Conservation (phyloP, 2,888 invertebrate genomes). For the Enchytraeus crypticus region DNA sequence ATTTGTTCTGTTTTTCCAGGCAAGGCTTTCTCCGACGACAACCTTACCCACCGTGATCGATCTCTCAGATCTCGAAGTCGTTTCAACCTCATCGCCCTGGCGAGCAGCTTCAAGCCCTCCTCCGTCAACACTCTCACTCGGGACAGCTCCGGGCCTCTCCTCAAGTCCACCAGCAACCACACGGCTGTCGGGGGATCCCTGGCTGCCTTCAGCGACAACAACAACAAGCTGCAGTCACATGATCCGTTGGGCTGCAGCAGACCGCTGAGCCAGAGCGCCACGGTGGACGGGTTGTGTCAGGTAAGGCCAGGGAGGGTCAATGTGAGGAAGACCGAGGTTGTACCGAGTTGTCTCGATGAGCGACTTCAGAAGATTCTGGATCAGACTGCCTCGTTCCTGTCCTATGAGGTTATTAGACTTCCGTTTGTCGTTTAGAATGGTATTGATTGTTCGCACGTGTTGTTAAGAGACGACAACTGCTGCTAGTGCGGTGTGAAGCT, state of each 20-base stretch:
- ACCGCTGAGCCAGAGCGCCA: not conserved
- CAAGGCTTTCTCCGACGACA: constrained; percentile 1
- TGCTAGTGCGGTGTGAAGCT: too few relatives aligned
- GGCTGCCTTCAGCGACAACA: not conserved
- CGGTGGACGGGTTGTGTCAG: not conserved
- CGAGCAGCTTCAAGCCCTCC: not conserved
- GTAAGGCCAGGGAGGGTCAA: not conserved
- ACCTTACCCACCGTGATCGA: not conserved
- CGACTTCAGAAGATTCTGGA: constrained; percentile 17
- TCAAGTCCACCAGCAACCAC: not conserved
- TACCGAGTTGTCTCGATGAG: not conserved
- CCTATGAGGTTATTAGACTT: constrained; percentile 16
- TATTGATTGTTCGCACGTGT: too few relatives aligned
- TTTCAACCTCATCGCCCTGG: not conserved
- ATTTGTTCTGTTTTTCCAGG: too few relatives aligned
- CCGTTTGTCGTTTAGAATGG: too few relatives aligned
- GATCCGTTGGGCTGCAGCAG: not conserved
- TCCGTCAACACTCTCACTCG: not conserved
- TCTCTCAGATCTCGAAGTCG: not conserved
- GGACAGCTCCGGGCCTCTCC: not conserved
- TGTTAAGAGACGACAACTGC: too few relatives aligned
- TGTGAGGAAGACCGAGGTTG: not conserved
- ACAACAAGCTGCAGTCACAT: not conserved
- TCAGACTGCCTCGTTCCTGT: constrained; percentile 21
- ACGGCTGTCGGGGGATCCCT: not conserved